Percentiles rank a stretch among this genome's conserved stretches.
Conservation (phyloP, 1,140 invertebrate species). For the Homarus americanus region DNA sequence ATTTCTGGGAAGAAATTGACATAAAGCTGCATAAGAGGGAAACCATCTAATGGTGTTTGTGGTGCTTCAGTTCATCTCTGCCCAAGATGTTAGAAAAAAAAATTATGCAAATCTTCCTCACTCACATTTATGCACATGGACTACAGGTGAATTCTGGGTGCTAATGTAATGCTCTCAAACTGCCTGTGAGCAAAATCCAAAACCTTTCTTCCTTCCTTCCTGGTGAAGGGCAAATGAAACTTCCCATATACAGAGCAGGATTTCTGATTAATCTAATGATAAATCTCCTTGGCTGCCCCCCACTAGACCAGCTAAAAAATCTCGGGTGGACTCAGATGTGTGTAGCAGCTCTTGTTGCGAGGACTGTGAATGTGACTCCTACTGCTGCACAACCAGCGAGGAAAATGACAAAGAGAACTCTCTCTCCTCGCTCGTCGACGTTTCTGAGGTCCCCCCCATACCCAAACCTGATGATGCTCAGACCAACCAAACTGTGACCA, state of each 20-base stretch:
- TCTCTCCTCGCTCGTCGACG: constrained; percentile 20
- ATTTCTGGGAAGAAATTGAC: neutral
- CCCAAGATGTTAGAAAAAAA: neutral
- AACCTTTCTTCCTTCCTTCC: neutral
- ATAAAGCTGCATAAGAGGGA: neutral
- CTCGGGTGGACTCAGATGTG: constrained; percentile 59
- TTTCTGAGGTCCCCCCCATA: constrained; percentile 13
- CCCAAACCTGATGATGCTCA: constrained; percentile 25
- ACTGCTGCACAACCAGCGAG: constrained; percentile 58
- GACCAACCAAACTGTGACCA: constrained; percentile 48
- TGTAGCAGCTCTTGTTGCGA: constrained; percentile 67
- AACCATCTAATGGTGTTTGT: neutral
- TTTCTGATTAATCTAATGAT: constrained; percentile 47
- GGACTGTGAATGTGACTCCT: constrained; percentile 73
- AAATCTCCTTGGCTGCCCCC: constrained; percentile 46
- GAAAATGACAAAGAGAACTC: constrained; percentile 56
- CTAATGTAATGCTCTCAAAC: neutral
- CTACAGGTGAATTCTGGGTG: neutral
- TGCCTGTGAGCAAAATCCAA: neutral
- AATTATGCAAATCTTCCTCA: neutral
- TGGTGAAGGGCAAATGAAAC: constrained; percentile 9
- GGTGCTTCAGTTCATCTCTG: neutral
- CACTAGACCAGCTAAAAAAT: constrained; percentile 71
- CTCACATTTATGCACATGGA: neutral
- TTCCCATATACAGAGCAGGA: neutral